Evolutionary conservation across 2,888 invertebrate species (phyloP), one percentile per base, ranked within the genome.

Genomic region (Drosophila anomelani): DNA sequence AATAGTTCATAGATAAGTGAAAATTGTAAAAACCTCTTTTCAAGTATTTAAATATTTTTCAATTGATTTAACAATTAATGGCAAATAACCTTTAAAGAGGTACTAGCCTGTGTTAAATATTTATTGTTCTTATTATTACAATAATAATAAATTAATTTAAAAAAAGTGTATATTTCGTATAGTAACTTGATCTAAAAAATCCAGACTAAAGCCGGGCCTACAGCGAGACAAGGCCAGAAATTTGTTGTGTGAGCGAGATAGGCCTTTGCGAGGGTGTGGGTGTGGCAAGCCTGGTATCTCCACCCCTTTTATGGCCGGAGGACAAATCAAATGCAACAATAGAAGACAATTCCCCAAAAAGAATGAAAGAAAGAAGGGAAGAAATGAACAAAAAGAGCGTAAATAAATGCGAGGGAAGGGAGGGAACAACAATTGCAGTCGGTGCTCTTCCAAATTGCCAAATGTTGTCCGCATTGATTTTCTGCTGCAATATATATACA

Each of bases 291-390:
- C 26, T 12, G 23, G 8, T 47, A 64, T 55, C 49, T 49, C 55
- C 43, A 20, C 41, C 64, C 43, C 51, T 51, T 51, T 56, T 43
- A 9, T 23, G 20, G 32, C 70, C 69, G 56, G 41, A 64, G 62
- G 51, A 59, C 72, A 78, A 80, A 81, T 80, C 80, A 78, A 81
- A 84, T 80, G 80, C 80, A 81, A 69, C 76, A 79, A 79, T 68
- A 41, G 64, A 51, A 66, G 61, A 51, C 49, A 61, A 44, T 64
- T 61, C 26, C 61, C 56, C 44, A 78, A 55, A 59, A 38, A 49
- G 6, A 1, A 39, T 13, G 10, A 47, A 38, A 23, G 15, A 26
- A 26, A 26, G 26, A 26, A 26, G 26, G 5, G 26, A 26, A 4
- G 26, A 26, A 58, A 47, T 17, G 9, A 23, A 39, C 29, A 29